Evolutionary conservation across 2,113 vertebrate species (phyloP).

Genomic region (Glaucomys volans): DNA sequence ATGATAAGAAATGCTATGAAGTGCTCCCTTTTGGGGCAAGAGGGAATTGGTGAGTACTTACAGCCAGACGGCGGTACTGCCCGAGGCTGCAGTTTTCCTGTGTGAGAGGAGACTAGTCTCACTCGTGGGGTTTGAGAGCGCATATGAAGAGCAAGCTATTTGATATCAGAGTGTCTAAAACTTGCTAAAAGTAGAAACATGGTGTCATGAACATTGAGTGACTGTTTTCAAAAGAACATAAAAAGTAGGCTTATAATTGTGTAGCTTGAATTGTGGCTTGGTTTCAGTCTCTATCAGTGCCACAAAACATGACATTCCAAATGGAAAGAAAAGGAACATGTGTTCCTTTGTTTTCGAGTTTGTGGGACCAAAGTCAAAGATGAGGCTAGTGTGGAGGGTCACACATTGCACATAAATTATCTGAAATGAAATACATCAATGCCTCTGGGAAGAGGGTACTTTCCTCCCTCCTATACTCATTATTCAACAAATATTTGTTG

Average conservation of each 20-base stretch:
- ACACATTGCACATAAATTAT: not conserved
- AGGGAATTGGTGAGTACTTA: not conserved
- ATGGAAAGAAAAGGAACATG: not conserved
- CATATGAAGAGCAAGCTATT: not conserved
- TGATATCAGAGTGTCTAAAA: conserved; percentile 13
- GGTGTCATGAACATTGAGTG: not conserved
- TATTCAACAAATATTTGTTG: not conserved
- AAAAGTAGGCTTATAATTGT: not conserved
- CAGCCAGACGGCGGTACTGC: not conserved
- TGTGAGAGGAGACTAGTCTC: not conserved
- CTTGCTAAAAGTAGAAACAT: not conserved
- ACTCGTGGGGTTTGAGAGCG: not conserved
- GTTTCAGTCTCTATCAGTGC: not conserved
- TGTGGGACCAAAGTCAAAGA: not conserved
- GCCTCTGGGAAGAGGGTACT: not conserved
- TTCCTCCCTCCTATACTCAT: not conserved
- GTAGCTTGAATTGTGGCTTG: not conserved
- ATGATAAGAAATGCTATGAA: not conserved
- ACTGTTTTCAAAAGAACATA: not conserved
- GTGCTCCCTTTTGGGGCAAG: too few species aligned
- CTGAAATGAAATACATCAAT: not conserved
- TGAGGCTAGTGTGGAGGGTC: not conserved
- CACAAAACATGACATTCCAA: not conserved
- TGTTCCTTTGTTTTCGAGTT: not conserved
- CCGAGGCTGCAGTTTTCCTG: not conserved